These are phyloP conservation scores for Hemibagrus wyckioides DNA, from an alignment of 2,113 vertebrate species.

Conservation along the genomic window DNA sequence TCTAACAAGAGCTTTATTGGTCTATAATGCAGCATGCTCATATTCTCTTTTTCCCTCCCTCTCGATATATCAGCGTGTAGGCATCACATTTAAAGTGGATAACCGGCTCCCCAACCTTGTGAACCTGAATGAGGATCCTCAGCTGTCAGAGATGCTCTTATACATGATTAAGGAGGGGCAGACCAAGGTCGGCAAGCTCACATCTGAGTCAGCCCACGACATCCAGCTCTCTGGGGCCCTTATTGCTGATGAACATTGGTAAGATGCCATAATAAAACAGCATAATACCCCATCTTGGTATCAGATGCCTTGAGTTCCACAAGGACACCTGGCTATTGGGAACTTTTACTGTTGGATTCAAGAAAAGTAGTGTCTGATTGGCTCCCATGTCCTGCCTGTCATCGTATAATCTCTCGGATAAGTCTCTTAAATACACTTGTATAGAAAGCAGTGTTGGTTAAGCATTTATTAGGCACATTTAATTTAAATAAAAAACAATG, in stretches of 20 bases:
- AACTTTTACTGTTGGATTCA: slow-evolving; percentile 17
- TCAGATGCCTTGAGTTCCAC: background rate
- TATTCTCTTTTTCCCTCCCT: background rate
- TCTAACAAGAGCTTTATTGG: slow-evolving; percentile 10
- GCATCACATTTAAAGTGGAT: slow-evolving; percentile 90
- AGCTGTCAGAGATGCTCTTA: slow-evolving; percentile 92
- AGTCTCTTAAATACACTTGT: background rate
- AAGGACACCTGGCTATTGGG: background rate
- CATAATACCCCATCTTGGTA: slow-evolving; percentile 12
- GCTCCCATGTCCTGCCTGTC: background rate
- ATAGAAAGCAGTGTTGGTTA: background rate
- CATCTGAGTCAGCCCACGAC: slow-evolving; percentile 77
- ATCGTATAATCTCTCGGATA: background rate
- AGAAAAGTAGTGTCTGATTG: background rate
- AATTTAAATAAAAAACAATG: background rate
- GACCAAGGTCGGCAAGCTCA: slow-evolving; percentile 87
- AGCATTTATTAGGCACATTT: background rate
- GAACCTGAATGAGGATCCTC: slow-evolving; percentile 95
- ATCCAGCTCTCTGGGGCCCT: slow-evolving; percentile 91
- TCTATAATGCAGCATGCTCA: background rate
- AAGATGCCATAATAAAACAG: slow-evolving; percentile 48
- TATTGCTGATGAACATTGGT: slow-evolving; percentile 94
- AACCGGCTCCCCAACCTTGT: slow-evolving; percentile 91
- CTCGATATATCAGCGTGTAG: slow-evolving; percentile 79
- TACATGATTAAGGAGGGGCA: slow-evolving; percentile 94